phyloP scores from a whole-genome alignment of 1,140 invertebrate species.

The Potamilus streckersoni region DNA sequence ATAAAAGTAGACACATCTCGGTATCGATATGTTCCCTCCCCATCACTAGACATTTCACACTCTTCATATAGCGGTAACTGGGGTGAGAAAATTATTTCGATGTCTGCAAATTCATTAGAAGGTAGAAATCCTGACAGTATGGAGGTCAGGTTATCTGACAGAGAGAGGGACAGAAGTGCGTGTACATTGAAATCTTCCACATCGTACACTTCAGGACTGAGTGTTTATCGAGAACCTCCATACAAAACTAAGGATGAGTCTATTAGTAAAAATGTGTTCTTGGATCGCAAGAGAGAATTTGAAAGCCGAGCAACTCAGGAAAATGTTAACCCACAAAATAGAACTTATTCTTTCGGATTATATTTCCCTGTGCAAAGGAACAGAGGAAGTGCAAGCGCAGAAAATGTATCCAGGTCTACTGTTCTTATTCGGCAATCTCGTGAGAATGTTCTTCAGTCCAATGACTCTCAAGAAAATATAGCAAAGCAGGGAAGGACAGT shows the following conservation, averaged over 20 bases:
- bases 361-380: constrained; percentile 45
- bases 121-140: too few species aligned
- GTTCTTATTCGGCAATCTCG: constrained; percentile 16
- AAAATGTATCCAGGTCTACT: constrained; percentile 21
- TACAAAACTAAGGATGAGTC: constrained; percentile 4
- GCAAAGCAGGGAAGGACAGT: constrained; percentile 33
- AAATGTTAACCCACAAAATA: constrained; percentile 36
- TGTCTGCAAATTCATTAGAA: too few species aligned
- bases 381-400: constrained; percentile 18
- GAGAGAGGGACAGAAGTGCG: too few species aligned
- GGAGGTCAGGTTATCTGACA: too few species aligned
- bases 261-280: constrained; percentile 37
- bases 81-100: too few species aligned
- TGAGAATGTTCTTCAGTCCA: constrained; percentile 45
- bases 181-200: constrained; percentile 35
- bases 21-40: neutral
- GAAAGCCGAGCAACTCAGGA: constrained; percentile 38
- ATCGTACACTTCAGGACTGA: constrained; percentile 47
- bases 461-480: constrained; percentile 47
- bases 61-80: too few species aligned
- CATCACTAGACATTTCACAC: too few species aligned
- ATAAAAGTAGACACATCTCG: neutral
- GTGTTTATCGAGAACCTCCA: constrained; percentile 30
- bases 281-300: constrained; percentile 39
- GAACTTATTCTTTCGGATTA: constrained; percentile 49